Percentiles rank a stretch among this genome's conserved stretches.
phyloP scores from a whole-genome alignment of 2,113 vertebrate species.

The Aptenodytes forsteri region DNA sequence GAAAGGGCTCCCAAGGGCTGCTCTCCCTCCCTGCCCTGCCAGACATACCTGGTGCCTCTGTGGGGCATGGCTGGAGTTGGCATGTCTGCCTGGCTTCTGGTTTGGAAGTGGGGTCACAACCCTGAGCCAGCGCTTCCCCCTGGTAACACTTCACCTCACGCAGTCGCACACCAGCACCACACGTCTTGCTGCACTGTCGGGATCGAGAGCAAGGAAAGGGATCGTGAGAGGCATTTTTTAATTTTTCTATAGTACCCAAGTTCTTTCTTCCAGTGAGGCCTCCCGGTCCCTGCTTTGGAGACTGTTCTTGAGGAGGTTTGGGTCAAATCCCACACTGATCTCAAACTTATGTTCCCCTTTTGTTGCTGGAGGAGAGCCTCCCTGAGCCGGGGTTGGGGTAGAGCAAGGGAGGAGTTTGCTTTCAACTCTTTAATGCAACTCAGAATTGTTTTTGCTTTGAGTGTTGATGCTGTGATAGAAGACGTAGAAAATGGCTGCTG shows the following conservation, averaged over 20 bases:
- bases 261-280: background rate
- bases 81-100: conserved; percentile 80
- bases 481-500: background rate
- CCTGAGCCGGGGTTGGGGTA: background rate
- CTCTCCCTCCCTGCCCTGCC: background rate
- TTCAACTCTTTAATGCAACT: background rate
- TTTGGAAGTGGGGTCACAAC: conserved; percentile 75
- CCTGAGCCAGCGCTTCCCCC: conserved; percentile 80
- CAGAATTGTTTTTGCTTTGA: background rate
- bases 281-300: background rate
- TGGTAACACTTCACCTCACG: conserved; percentile 87
- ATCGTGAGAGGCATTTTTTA: background rate
- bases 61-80: conserved; percentile 77
- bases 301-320: background rate
- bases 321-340: background rate
- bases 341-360: background rate
- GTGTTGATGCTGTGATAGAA: background rate
- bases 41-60: conserved; percentile 73
- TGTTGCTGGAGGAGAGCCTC: background rate
- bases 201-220: background rate
- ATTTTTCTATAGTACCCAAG: background rate
- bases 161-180: conserved; percentile 79
- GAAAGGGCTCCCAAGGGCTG: background rate
- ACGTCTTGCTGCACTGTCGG: conserved; percentile 86
- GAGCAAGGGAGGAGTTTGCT: background rate